Base-by-base conservation (phyloP, 1,140 invertebrate species). In the Venturia canescens region DNA sequence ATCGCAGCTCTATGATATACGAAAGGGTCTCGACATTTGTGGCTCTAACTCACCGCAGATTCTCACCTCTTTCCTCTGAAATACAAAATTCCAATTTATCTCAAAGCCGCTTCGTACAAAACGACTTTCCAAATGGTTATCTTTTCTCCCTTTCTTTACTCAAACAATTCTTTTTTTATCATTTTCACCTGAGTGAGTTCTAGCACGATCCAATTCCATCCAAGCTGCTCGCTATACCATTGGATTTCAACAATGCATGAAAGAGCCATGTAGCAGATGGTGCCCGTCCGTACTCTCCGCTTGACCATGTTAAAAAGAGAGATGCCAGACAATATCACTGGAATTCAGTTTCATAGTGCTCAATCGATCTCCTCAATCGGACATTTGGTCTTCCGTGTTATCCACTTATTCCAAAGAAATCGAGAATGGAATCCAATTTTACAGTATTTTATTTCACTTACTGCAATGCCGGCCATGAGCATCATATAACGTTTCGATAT, bases 1-100 rank as follows among this genome's bases (percentile, higher is more conserved):
- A 80, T 78, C 79, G 74, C 78, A 82, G 82, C 72, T 70, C 78
- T 77, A 79, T 26, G 60, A 27, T 23, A 26, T 81, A 82, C 67
- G 72, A 38, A 57, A 74, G 44, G 31, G 27, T 57, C 31, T 26
- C 26, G 26, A 74, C 71, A 16, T 57, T n/a, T 48, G 71, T 29
- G 48, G 67, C 34, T 31, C 67, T 70, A 29, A 6, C 67, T 70
- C 38, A 44, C 63, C 63, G 23, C n/a, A 29, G 26, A n/a, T 38
- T 71, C 16, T 71, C 23, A 63, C 26, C 21, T 26, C 13, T 63
- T 63, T 27, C 1, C 29, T 18, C 31, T 69, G 66, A 31, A 31
- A 16, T n/a, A 31, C 26, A 23, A 31, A 53, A 21, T 18, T 53
- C 16, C 50, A 53, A 53, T 21, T 53, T 53, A 18, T 21, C 50